Percentiles rank a stretch among this genome's conserved stretches.
phyloP scores from a whole-genome alignment of 2,888 invertebrate genomes.

The Antitype chi region DNA sequence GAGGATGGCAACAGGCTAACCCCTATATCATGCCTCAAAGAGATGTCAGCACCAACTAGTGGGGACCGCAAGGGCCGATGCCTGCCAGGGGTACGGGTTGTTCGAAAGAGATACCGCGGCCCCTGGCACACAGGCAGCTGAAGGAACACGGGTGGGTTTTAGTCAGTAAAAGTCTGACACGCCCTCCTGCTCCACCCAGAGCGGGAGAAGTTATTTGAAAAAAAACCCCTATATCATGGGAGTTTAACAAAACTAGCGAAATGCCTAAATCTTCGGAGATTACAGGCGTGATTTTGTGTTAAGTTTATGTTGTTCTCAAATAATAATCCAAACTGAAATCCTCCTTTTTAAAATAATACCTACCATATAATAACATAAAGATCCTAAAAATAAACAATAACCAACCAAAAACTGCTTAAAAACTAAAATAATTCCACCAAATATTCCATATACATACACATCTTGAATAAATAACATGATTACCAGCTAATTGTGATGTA shows the following conservation, averaged over 20 bases:
- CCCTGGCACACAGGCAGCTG: too few species aligned
- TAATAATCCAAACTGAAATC: too few species aligned
- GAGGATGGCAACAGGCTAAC: not conserved
- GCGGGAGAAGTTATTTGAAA: too few species aligned
- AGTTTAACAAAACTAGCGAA: not conserved
- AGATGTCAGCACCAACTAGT: too few species aligned
- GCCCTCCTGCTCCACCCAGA: too few species aligned
- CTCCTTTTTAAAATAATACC: not conserved
- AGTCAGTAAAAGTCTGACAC: too few species aligned
- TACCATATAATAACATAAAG: not conserved
- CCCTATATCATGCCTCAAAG: not conserved
- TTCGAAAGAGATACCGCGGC: too few species aligned
- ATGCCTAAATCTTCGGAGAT: not conserved
- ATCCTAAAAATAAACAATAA: not conserved
- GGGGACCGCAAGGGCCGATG: too few species aligned
- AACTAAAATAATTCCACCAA: conserved; percentile 17
- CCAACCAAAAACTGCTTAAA: conserved; percentile 12
- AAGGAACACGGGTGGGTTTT: too few species aligned
- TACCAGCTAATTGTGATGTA: conserved; percentile 52
- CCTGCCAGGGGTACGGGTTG: too few species aligned
- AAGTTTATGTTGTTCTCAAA: not conserved
- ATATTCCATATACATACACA: conserved; percentile 43
- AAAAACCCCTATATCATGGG: not conserved
- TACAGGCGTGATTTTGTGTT: not conserved
- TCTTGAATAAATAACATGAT: conserved; percentile 44